Base-by-base conservation (phyloP, 2,888 invertebrate species). In the Listrodromus nycthemerus region DNA sequence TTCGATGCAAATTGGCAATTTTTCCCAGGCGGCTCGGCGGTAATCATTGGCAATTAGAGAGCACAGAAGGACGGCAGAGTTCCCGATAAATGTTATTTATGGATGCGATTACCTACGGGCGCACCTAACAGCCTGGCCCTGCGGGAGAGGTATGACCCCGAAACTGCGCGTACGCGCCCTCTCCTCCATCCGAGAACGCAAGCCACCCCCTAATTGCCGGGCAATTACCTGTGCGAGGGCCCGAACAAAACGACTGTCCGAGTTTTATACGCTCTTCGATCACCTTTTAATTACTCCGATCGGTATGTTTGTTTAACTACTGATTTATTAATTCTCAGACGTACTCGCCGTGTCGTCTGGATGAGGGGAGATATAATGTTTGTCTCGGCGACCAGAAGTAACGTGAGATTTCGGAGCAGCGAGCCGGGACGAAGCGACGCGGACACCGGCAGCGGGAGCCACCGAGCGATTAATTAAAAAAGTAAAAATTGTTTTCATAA, bases 401-500 rank as follows among this genome's bases (percentile, higher is more conserved):
- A 83, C 75, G 70, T 37, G 66, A 76, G 45, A 81, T 81, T 76
- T 67, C 41, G 63, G 66, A 50, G 52, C 73, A 78, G 33, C 69
- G 58, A 63, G 41, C 27, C 77, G 61, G 27, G 33, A 65, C 48
- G 13, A 16, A n/a, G 13, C 13, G 55, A 10, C 65, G 16, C 2
- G 45, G 50, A 30, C 33, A 69, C 24, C 48, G n/a, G n/a, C 52
- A 48, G 41, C 50, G 4, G 19, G 52, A 63, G 19, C 71, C 74
- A 79, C 66, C 45, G 50, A 90, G 88, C 91, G 91, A 93, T 92
- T 93, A 93, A 93, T 93, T 93, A 92, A 93, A 93, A 92, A 92
- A 92, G 91, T 91, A 92, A 92, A 93, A 93, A 92, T 92, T 92
- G 93, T 92, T 93, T 92, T 92, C 92, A 91, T 91, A 90, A 92